Conservation (phyloP, 2,797 vertebrate genomes). For the Octomys mimax region DNA sequence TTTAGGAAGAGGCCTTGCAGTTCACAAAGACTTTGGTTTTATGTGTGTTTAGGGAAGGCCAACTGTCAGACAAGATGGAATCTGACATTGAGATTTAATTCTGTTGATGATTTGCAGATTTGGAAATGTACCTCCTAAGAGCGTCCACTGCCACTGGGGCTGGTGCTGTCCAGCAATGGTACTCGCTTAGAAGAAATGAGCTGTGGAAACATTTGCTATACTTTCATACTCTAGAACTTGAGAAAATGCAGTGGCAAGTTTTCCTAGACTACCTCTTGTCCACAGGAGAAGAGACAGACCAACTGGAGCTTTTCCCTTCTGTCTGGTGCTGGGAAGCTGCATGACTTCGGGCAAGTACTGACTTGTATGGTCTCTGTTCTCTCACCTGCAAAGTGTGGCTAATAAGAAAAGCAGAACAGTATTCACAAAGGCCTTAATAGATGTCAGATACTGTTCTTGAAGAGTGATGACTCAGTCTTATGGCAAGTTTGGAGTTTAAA, state of each 20-base stretch:
- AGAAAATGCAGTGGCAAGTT: background rate
- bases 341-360: background rate
- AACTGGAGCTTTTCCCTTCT: background rate
- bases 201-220: background rate
- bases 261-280: background rate
- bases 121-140: background rate
- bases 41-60: slow-evolving; percentile 58
- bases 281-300: background rate
- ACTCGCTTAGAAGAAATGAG: background rate
- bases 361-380: slow-evolving; percentile 23
- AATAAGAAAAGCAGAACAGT: background rate
- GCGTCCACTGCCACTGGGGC: background rate
- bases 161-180: background rate
- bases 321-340: background rate
- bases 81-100: slow-evolving; percentile 65
- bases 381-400: slow-evolving; percentile 22
- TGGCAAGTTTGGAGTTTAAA: slow-evolving; percentile 25
- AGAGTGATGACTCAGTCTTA: background rate
- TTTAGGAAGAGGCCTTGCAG: slow-evolving; percentile 53
- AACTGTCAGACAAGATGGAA: slow-evolving; percentile 54
- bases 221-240: background rate
- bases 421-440: background rate
- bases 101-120: slow-evolving; percentile 35
- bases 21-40: slow-evolving; percentile 54
- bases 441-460: background rate